These are phyloP conservation scores for Pseudopleuronectes americanus DNA, from an alignment of 2,797 vertebrate species.

Conservation along the genomic window DNA sequence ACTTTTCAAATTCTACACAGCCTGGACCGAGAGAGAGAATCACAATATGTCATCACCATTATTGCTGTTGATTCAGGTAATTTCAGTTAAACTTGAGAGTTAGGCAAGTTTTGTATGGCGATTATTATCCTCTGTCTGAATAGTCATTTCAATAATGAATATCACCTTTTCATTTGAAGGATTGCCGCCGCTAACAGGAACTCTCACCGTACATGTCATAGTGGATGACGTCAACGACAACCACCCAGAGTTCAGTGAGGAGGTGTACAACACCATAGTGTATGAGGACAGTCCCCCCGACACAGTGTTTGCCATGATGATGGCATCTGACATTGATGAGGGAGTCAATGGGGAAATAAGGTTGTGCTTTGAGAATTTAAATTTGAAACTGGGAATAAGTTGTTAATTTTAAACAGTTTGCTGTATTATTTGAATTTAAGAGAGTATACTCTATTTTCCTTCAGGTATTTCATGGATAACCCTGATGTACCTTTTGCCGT, in stretches of 20 bases:
- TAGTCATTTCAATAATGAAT: neutral
- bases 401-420: too few relatives aligned
- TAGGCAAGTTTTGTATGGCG: rapidly evolving
- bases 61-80: slow-evolving; percentile 84
- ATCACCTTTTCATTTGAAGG: slow-evolving; percentile 66
- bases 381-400: too few relatives aligned
- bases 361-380: slow-evolving; percentile 44
- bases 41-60: slow-evolving; percentile 66
- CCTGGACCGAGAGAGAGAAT: slow-evolving; percentile 78
- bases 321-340: slow-evolving; percentile 79
- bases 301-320: slow-evolving; percentile 76
- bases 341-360: slow-evolving; percentile 78
- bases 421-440: too few relatives aligned
- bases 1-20: slow-evolving; percentile 70
- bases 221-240: slow-evolving; percentile 86
- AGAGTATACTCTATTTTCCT: neutral
- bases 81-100: neutral
- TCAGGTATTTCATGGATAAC: slow-evolving; percentile 76
- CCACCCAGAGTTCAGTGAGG: slow-evolving; percentile 73
- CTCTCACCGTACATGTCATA: slow-evolving; percentile 72
- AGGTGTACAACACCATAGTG: slow-evolving; percentile 72
- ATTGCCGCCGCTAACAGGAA: slow-evolving; percentile 77
- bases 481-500: slow-evolving; percentile 75
- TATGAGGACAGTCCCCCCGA: slow-evolving; percentile 78
- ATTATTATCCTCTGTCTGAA: neutral